Base-by-base conservation (phyloP, 2,113 vertebrate species). In the Otus sunia region DNA sequence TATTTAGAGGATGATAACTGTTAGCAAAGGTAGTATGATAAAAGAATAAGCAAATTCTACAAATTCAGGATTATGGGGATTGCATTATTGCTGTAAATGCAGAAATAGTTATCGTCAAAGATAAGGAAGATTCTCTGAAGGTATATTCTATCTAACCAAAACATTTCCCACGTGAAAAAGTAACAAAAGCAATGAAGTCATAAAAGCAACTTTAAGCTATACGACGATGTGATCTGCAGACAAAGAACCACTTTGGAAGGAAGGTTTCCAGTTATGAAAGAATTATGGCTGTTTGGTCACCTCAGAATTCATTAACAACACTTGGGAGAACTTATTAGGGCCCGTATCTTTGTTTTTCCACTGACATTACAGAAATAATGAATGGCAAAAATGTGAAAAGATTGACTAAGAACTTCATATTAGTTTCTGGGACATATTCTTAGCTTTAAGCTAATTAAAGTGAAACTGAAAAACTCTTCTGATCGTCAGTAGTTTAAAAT, bases 91-190 rank as follows among this genome's bases (percentile, higher is more conserved):
- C 81, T 93, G 45, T 94, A 96, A 86, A 86, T 74, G 67, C 52
- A 88, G 77, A 96, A 94, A 55, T 76, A 93, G 67, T 68, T 91
- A 43, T 85, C 89, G 63, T 93, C 59, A 91, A 95, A 92, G 90
- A 91, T 96, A 91, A 94, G 67, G 62, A 95, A 80, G 69, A 86
- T 72, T 88, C 80, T 96, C 86, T 68, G 68, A 92, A 80, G 86
- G 45, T 92, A 55, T 91, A 91, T 56, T 77, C 63, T 74, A 80
- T 92, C 86, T 96, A 92, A 96, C 89, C 80, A 94, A 95, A 96
- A 94, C 86, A 92, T 95, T 88, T 94, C 88, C 82, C 74, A 49
- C 32, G 34, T 62, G 85, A 77, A 94, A 86, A 90, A 55, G 63
- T 82, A 92, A 86, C 74, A 93, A 66, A 92, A 92, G 55, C 60